Conservation (phyloP, 1,140 invertebrate genomes). For the Cyphomyrmex costatus region DNA sequence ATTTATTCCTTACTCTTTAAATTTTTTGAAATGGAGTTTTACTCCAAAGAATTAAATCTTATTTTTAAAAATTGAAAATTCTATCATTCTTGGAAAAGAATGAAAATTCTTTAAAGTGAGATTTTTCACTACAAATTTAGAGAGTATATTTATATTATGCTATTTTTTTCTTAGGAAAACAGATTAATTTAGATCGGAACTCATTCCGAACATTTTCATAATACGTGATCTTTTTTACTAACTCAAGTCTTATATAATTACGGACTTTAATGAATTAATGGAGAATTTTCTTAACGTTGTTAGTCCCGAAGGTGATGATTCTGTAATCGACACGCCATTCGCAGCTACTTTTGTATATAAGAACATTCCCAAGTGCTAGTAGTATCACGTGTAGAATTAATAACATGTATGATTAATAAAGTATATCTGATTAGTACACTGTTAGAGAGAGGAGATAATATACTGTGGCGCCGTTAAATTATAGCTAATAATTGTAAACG, state of each 20-base stretch:
- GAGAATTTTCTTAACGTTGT: background rate
- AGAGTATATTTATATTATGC: too few relatives aligned
- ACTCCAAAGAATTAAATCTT: too few relatives aligned
- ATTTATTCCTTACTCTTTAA: too few relatives aligned
- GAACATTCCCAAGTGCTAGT: constrained; percentile 71
- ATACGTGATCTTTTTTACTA: background rate
- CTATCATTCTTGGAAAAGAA: too few relatives aligned
- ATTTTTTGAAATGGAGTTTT: too few relatives aligned
- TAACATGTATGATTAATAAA: constrained; percentile 8
- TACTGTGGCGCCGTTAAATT: constrained; percentile 66
- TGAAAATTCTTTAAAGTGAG: too few relatives aligned
- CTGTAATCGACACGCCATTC: background rate
- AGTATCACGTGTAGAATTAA: constrained; percentile 53
- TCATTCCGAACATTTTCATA: too few relatives aligned
- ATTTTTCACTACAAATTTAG: too few relatives aligned
- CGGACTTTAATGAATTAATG: background rate
- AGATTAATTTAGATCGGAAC: too few relatives aligned
- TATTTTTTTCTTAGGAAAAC: too few relatives aligned
- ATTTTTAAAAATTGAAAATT: too few relatives aligned
- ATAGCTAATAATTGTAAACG: constrained; percentile 67
- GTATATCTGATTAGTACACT: constrained; percentile 40
- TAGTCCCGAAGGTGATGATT: constrained; percentile 44
- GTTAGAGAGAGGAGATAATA: too few relatives aligned
- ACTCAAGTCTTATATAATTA: background rate
- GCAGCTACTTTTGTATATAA: constrained; percentile 67